These are phyloP conservation scores for Peribatodes rhomboidaria DNA, from an alignment of 2,888 invertebrate genomes.

Conservation along the genomic window DNA sequence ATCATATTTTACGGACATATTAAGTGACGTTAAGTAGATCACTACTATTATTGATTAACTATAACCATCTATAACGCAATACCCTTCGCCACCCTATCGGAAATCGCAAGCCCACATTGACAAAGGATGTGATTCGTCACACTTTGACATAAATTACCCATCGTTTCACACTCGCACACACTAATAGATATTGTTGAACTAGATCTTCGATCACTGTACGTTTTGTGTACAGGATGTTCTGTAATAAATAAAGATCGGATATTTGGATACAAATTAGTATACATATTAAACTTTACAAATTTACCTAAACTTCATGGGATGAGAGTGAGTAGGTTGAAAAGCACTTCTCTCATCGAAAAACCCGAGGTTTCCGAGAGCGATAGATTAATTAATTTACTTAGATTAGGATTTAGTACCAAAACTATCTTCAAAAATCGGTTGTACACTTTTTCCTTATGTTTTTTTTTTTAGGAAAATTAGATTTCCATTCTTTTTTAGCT, in stretches of 20 bases:
- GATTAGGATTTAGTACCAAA: no score
- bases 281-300: no score
- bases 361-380: no score
- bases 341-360: no score
- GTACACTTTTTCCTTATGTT: no score
- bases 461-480: no score
- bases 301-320: no score
- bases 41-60: slow-evolving; percentile 14
- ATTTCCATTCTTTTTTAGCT: no score
- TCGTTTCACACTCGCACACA: slow-evolving; percentile 45
- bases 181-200: slow-evolving; percentile 11
- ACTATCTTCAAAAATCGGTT: no score
- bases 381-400: no score
- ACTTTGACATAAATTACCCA: slow-evolving; percentile 49
- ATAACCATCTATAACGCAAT: slow-evolving; percentile 6
- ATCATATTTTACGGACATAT: slow-evolving; percentile 7
- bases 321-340: no score
- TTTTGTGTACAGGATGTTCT: slow-evolving; percentile 1
- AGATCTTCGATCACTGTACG: slow-evolving; percentile 3
- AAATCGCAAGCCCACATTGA: slow-evolving; percentile 22
- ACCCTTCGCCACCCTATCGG: slow-evolving; percentile 7
- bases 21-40: slow-evolving; percentile 20
- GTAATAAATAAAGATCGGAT: neutral
- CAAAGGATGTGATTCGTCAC: slow-evolving; percentile 44
- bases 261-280: no score